phyloP scores from a whole-genome alignment of 2,113 vertebrate genomes.

The Tichodroma muraria region DNA sequence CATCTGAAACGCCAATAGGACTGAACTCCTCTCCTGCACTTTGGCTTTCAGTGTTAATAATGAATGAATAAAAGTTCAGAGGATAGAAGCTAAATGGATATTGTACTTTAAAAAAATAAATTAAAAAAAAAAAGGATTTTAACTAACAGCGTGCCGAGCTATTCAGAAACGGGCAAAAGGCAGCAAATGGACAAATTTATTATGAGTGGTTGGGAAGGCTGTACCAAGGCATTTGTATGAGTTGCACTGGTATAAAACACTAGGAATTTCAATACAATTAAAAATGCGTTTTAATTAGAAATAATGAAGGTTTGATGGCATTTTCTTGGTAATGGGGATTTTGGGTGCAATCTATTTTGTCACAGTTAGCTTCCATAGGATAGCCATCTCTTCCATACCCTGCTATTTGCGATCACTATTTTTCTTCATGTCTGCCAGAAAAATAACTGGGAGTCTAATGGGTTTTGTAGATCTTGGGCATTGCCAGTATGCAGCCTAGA shows the following conservation, averaged over 20 bases:
- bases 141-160: constrained; percentile 44
- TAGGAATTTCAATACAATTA: neutral
- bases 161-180: neutral
- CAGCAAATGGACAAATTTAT: neutral
- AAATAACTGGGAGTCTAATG: neutral
- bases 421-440: neutral
- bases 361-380: neutral
- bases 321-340: neutral
- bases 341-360: neutral
- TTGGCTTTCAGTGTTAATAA: constrained; percentile 72
- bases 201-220: neutral
- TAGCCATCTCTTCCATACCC: neutral
- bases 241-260: neutral
- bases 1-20: constrained; percentile 62
- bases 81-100: constrained; percentile 67
- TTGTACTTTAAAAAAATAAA: constrained; percentile 56
- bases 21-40: constrained; percentile 69
- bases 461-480: neutral
- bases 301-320: neutral
- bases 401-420: neutral
- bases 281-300: neutral
- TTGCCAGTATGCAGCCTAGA: neutral
- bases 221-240: neutral
- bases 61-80: constrained; percentile 73
- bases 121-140: constrained; percentile 57